Evolutionary conservation across 2,888 invertebrate species (phyloP).

Genomic region (Kuschelorhynchus macadamiae): DNA sequence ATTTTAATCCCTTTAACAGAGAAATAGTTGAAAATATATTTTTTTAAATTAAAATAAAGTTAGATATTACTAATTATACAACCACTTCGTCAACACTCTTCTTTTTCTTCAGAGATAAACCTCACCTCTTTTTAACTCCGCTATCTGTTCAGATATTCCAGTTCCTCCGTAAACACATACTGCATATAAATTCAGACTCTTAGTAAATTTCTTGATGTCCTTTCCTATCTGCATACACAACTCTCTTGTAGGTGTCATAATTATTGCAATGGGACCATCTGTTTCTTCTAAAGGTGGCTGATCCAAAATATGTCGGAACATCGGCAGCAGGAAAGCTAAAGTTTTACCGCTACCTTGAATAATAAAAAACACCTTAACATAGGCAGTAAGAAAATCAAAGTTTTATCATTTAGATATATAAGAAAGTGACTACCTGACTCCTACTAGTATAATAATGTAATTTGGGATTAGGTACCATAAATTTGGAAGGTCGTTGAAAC

Average conservation of each 20-base stretch:
- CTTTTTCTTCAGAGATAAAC: too few species aligned
- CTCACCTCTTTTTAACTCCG: conserved; percentile 88
- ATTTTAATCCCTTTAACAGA: too few species aligned
- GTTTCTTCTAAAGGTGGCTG: conserved; percentile 95
- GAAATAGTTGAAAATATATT: too few species aligned
- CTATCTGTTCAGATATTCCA: conserved; percentile 93
- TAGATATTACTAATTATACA: too few species aligned
- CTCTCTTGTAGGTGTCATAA: conserved; percentile 98
- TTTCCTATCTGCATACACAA: conserved; percentile 98
- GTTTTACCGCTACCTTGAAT: conserved; percentile 91
- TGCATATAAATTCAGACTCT: conserved; percentile 85
- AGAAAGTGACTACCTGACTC: too few species aligned
- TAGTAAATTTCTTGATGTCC: conserved; percentile 95
- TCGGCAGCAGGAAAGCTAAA: conserved; percentile 95
- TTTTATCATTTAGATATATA: neutral
- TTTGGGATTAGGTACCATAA: too few species aligned
- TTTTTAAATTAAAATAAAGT: too few species aligned
- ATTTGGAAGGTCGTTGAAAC: too few species aligned
- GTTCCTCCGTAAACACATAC: conserved; percentile 99
- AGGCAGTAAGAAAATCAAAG: neutral
- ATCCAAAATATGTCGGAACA: conserved; percentile 97
- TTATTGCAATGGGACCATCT: conserved; percentile 96
- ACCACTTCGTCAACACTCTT: too few species aligned
- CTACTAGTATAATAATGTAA: too few species aligned
- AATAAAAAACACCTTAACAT: neutral